Percentiles rank a stretch among this genome's conserved stretches.
phyloP scores from a whole-genome alignment of 2,888 invertebrate species.

The Coelopa pilipes region DNA sequence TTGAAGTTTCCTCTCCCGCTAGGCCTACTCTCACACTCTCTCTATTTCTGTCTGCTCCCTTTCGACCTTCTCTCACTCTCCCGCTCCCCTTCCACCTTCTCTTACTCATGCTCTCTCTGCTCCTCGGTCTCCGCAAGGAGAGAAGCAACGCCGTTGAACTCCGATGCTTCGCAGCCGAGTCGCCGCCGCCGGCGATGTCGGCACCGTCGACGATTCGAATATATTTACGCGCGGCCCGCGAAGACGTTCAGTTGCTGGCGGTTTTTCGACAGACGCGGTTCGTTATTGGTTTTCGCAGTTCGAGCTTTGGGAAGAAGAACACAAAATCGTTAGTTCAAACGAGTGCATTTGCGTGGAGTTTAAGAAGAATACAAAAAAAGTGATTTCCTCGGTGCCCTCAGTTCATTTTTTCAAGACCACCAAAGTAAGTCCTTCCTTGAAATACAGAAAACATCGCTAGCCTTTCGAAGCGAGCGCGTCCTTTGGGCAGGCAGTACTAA shows the following conservation, averaged over 20 bases:
- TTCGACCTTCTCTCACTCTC: neutral
- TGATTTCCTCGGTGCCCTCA: no score
- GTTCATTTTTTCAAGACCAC: no score
- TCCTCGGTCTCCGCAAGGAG: no score
- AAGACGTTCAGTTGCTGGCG: constrained; percentile 21
- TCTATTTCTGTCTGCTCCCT: neutral
- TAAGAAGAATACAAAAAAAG: neutral
- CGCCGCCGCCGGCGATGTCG: no score
- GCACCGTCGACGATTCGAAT: neutral
- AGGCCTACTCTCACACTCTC: neutral
- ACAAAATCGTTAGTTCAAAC: neutral
- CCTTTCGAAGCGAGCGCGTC: no score
- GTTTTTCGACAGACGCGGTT: constrained; percentile 6
- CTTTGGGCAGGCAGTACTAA: no score
- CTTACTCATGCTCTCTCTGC: no score
- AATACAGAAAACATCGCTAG: no score
- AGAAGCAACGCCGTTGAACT: no score
- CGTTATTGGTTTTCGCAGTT: neutral
- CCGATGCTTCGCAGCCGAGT: no score
- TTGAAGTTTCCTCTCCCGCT: neutral
- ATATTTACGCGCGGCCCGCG: constrained; percentile 16
- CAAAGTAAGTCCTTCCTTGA: no score
- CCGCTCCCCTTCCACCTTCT: no score
- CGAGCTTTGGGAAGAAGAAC: neutral
- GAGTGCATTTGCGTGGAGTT: neutral